Percentiles rank a stretch among this genome's conserved stretches.
phyloP scores from a whole-genome alignment of 2,797 vertebrate genomes.

The Phataginus tetradactyla region DNA sequence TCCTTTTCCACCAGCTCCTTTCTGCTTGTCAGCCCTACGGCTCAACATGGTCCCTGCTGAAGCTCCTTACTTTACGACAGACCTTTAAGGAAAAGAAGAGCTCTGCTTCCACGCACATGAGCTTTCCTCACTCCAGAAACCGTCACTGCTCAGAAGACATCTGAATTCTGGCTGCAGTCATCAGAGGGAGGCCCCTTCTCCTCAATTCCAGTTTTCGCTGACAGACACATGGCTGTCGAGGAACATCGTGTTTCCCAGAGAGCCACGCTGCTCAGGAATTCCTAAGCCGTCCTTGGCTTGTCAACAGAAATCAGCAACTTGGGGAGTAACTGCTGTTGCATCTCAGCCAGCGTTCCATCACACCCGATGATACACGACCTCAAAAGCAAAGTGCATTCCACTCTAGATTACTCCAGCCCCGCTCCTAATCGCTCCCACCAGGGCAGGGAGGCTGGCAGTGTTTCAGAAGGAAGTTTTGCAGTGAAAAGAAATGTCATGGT shows the following conservation, averaged over 20 bases:
- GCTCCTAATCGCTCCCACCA: not conserved
- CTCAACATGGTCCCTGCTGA: not conserved
- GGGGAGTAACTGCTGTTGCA: not conserved
- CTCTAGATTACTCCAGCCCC: not conserved
- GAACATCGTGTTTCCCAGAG: not conserved
- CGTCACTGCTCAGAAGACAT: not conserved
- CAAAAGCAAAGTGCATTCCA: not conserved
- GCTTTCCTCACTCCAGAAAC: not conserved
- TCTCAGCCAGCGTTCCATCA: not conserved
- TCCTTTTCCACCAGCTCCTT: not conserved
- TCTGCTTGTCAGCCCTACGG: not conserved
- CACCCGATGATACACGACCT: rapidly evolving
- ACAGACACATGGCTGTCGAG: not conserved
- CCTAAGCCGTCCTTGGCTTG: not conserved
- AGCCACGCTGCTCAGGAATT: not conserved
- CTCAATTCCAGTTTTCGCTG: constrained; percentile 15
- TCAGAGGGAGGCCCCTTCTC: not conserved
- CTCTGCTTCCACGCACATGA: not conserved
- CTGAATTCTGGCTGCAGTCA: constrained; percentile 35
- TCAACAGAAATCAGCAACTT: not conserved
- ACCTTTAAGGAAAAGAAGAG: not conserved
- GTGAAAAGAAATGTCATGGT: constrained; percentile 5
- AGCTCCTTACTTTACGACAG: not conserved
- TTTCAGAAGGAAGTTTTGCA: constrained; percentile 14
- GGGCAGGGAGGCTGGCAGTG: constrained; percentile 5